Evolutionary conservation across 2,113 vertebrate genomes (phyloP), one percentile per base, ranked within the genome.

Genomic region (Romanogobio albipinnatus): DNA sequence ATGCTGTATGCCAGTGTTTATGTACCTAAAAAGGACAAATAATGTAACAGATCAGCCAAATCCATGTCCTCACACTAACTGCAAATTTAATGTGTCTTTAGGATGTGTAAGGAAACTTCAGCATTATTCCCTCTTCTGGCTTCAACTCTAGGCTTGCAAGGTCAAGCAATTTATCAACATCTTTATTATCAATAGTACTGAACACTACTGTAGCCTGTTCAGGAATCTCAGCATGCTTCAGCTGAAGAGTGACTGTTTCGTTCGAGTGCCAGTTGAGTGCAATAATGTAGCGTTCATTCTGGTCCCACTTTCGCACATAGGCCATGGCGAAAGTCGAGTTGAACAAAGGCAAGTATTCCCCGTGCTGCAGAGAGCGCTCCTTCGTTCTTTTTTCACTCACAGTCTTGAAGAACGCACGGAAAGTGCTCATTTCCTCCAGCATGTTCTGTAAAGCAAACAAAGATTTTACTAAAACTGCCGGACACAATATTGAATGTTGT

Each of bases 291-390:
- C 96, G 94, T 0, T 87, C 66, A 14, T 93, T 97, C 91, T 97
- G 96, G 85, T 98, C 97, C 97, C 97, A 98, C 3, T 75, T 61
- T 0, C 96, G 95, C 79, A 95, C 6, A 59, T 93, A 96, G 3
- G 91, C 93, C 68, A 96, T 90, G 0, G 93, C 70, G 1, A 43
- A 84, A 19, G 58, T 68, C 0, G 87, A 86, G 53, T 71, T 90
- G 1, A 84, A 24, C 5, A 94, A 59, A 0, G 59, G 8, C 0
- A 88, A 0, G 45, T 95, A 95, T 17, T 96, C 94, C 0, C 96
- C 96, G 0, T 95, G 94, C 13, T 93, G 85, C 56, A 98, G 92
- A 0, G 97, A 95, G 19, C 94, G 96, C 78, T 96, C 95, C 79
- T 95, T 96, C 0, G 66, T 85, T 0, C 96, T 92, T n/a, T 94